Evolutionary conservation across 2,888 invertebrate species (phyloP).

Genomic region (Xanthia icteritia): DNA sequence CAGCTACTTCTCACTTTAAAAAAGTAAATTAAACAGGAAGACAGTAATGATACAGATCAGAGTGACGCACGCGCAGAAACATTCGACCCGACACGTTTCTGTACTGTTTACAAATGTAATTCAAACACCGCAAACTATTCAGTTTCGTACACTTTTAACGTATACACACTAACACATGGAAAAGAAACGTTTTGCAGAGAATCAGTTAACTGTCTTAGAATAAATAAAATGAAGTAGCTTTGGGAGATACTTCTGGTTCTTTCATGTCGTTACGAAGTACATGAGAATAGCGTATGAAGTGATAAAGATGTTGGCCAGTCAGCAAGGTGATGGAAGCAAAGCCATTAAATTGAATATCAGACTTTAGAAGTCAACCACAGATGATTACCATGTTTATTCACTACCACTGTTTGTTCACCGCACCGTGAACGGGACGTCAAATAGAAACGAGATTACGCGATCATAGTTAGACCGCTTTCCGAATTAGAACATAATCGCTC

Average conservation of each 20-base stretch:
- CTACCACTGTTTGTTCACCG: not conserved
- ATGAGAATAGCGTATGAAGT: not conserved
- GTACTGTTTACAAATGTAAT: conserved; percentile 62
- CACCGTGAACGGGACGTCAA: no score
- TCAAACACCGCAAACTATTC: conserved; percentile 55
- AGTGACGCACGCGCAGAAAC: conserved; percentile 53
- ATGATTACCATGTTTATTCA: not conserved
- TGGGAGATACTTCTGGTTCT: conserved; percentile 6
- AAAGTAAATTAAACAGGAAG: conserved; percentile 48
- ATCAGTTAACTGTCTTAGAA: conserved; percentile 29
- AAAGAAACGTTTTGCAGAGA: conserved; percentile 27
- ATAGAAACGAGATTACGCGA: no score
- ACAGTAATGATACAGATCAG: conserved; percentile 45
- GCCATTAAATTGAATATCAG: not conserved
- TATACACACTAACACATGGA: conserved; percentile 21
- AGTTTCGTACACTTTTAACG: conserved; percentile 43
- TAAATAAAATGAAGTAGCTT: conserved; percentile 35
- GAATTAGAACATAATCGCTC: no score
- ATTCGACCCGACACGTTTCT: conserved; percentile 44
- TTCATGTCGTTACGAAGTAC: conserved; percentile 12
- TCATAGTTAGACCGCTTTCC: no score
- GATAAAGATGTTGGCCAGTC: not conserved
- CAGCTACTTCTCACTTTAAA: conserved; percentile 13
- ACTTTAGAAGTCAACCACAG: not conserved
- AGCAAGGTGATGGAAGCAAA: no score